Base-by-base conservation (phyloP, 2,888 invertebrate genomes). In the Acrocera orbiculus region DNA sequence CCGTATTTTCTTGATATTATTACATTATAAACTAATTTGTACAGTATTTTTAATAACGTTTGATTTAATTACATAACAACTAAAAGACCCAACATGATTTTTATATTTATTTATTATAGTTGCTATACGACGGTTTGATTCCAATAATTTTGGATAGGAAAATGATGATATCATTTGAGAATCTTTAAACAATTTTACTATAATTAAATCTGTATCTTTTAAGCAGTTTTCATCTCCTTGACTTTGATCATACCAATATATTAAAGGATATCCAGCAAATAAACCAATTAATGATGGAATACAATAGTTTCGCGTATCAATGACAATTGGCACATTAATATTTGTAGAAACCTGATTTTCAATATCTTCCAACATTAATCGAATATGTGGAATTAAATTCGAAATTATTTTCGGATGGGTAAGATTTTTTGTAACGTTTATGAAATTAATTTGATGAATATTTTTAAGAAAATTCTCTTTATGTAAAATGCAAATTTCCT, bases 191-290 rank as follows among this genome's bases (percentile, higher is more conserved):
- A 40, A 29, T 25, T 38, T 40, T 22, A 32, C 36, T 8, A 35
- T 33, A 16, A 35, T 25, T 14, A 39, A 32, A 16, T 36, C 34
- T 16, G 35, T 37, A 32, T 38, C 37, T 14, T 32, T 28, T 16
- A 39, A 30, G 17, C 36, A 41, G 38, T 35, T 32, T 6, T 32
- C 8, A n/a, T 32, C 35, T 6, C 14, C 35, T 3, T 35, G 30
- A n/a, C 27, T 30, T 5, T 37, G 31, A 30, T 43, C 34, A 28
- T 46, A 46, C 47, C 47, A 55, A 37, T 53, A 54, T 9, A 56
- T 42, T 22, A 51, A 40, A 10, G 56, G 56, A 41, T 49, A 56
- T 14, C 51, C 52, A 16, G 53, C 41, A 19, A 55, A 36, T 7
- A 49, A 26, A 2, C 56, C 56, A 36, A 50, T 44, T 5, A 54